Conservation (phyloP, 2,113 vertebrate species). For the Misgurnus anguillicaudatus region DNA sequence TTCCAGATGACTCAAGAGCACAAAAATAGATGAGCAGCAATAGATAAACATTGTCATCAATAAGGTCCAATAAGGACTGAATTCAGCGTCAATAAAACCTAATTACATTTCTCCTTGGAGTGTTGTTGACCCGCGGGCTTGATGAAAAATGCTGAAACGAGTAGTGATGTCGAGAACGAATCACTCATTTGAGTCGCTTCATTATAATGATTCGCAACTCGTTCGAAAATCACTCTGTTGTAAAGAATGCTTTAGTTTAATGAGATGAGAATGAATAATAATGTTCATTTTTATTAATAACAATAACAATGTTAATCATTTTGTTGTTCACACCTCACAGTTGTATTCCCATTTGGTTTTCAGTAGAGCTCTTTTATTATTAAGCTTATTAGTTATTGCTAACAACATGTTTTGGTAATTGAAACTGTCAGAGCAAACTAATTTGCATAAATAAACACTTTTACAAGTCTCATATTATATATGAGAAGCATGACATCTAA, state of each 20-base stretch:
- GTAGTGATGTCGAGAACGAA: neutral
- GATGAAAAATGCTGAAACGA: neutral
- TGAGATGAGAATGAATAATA: neutral
- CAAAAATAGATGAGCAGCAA: neutral
- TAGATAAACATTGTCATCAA: slow-evolving; percentile 13
- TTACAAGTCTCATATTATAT: neutral
- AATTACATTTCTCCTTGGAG: slow-evolving; percentile 32
- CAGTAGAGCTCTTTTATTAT: too few relatives aligned
- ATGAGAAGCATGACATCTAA: too few relatives aligned
- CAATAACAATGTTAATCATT: too few relatives aligned
- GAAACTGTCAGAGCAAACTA: neutral
- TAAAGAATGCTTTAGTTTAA: neutral
- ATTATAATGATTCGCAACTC: neutral
- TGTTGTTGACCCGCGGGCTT: neutral
- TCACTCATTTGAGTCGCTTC: neutral
- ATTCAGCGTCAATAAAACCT: slow-evolving; percentile 17
- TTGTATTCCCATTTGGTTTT: too few relatives aligned
- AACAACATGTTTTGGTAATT: too few relatives aligned
- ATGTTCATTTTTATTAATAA: too few relatives aligned
- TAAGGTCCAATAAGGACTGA: slow-evolving; percentile 12
- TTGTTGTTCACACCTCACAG: too few relatives aligned
- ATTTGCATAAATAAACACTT: neutral
- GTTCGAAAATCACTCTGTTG: neutral
- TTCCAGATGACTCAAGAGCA: neutral
- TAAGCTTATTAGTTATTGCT: too few relatives aligned